These are phyloP conservation scores for Epicauta chinensis DNA, from an alignment of 1,140 invertebrate species.

Conservation along the genomic window DNA sequence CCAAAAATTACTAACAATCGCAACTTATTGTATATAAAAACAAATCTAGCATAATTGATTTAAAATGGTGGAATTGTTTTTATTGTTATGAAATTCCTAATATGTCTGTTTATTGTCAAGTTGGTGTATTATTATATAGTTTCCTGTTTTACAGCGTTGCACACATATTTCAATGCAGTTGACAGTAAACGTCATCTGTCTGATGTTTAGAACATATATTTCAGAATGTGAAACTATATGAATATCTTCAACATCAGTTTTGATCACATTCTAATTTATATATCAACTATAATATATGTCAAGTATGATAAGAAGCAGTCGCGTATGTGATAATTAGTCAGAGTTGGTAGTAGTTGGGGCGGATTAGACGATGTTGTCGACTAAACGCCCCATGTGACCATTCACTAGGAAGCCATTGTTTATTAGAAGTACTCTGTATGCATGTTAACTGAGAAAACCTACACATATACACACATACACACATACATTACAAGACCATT, in stretches of 20 bases:
- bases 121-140: no score
- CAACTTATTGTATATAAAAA: no score
- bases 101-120: no score
- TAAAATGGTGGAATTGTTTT: no score
- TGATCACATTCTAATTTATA: conserved; percentile 23
- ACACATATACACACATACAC: conserved; percentile 15
- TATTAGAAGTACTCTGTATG: background rate
- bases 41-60: no score
- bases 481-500: conserved; percentile 13
- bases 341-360: conserved; percentile 20
- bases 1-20: no score
- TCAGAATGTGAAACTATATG: conserved; percentile 6
- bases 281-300: conserved; percentile 38
- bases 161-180: conserved; percentile 15
- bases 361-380: background rate
- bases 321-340: conserved; percentile 42
- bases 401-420: background rate
- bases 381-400: background rate
- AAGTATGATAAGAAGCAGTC: conserved; percentile 41
- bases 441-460: conserved; percentile 17
- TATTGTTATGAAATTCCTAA: no score
- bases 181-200: conserved; percentile 9
- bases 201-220: conserved; percentile 6
- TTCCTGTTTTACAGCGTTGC: background rate
- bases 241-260: background rate